These are phyloP conservation scores for Spisula solida DNA, from an alignment of 2,888 invertebrate genomes.

Conservation along the genomic window DNA sequence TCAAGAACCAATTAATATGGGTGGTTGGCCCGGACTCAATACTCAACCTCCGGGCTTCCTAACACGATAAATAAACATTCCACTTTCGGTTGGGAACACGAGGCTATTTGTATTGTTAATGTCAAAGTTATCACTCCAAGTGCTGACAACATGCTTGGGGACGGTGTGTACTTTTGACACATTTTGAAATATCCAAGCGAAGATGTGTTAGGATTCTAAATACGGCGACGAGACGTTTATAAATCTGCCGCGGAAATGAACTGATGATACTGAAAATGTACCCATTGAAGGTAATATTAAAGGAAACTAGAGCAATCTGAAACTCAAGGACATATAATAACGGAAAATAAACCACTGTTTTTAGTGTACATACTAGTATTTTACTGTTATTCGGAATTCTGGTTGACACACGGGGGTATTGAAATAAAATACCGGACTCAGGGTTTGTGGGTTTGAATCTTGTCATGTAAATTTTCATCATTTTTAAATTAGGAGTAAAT, in stretches of 20 bases:
- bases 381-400: not conserved
- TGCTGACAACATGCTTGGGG: conserved; percentile 23
- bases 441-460: too few relatives aligned
- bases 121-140: conserved; percentile 36
- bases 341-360: not conserved
- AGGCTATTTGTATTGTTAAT: conserved; percentile 25
- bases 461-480: too few relatives aligned
- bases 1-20: conserved; percentile 38
- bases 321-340: not conserved
- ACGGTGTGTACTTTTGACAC: conserved; percentile 25
- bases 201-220: not conserved
- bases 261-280: not conserved
- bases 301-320: too few relatives aligned
- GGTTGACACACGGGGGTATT: too few relatives aligned
- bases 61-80: conserved; percentile 33
- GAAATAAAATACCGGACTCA: too few relatives aligned
- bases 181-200: conserved; percentile 30
- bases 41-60: conserved; percentile 14
- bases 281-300: not conserved
- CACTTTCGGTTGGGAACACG: conserved; percentile 18
- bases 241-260: not conserved
- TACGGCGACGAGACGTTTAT: not conserved
- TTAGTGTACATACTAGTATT: not conserved
- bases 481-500: too few relatives aligned
- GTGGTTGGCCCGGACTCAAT: conserved; percentile 24